phyloP scores from a whole-genome alignment of 2,797 vertebrate species.

The Urophycis tenuis region DNA sequence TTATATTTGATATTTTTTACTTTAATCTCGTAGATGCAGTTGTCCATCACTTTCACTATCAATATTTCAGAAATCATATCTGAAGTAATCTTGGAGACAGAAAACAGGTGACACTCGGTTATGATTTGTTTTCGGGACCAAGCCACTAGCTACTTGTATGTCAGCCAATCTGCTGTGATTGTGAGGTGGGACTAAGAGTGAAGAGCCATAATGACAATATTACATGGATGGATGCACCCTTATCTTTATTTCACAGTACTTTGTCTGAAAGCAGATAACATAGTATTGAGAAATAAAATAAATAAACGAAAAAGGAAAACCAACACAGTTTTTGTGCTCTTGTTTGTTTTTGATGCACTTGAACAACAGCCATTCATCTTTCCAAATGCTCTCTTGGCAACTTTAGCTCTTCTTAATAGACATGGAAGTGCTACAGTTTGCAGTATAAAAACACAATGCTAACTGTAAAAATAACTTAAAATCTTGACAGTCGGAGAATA shows the following conservation, averaged over 20 bases:
- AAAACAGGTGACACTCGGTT: too few relatives aligned
- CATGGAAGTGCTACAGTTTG: slow-evolving; percentile 81
- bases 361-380: slow-evolving; percentile 66
- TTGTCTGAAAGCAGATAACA: slow-evolving; percentile 80
- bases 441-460: slow-evolving; percentile 76
- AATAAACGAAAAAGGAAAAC: slow-evolving; percentile 46
- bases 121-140: too few relatives aligned
- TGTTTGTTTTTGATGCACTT: slow-evolving; percentile 74
- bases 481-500: slow-evolving; percentile 68
- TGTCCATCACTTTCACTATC: not conserved
- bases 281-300: slow-evolving; percentile 67
- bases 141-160: too few relatives aligned
- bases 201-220: slow-evolving; percentile 53
- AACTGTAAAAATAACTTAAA: slow-evolving; percentile 74
- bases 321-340: slow-evolving; percentile 78
- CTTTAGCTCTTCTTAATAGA: slow-evolving; percentile 66
- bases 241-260: slow-evolving; percentile 81
- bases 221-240: slow-evolving; percentile 67
- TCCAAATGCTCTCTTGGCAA: slow-evolving; percentile 67
- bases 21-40: not conserved
- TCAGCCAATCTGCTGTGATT: not conserved
- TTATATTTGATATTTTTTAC: too few relatives aligned
- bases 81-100: not conserved
- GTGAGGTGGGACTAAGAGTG: not conserved
- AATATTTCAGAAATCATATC: too few relatives aligned